Percentiles rank a stretch among this genome's conserved stretches.
phyloP scores from a whole-genome alignment of 2,888 invertebrate species.

The Xestobium rufovillosum region DNA sequence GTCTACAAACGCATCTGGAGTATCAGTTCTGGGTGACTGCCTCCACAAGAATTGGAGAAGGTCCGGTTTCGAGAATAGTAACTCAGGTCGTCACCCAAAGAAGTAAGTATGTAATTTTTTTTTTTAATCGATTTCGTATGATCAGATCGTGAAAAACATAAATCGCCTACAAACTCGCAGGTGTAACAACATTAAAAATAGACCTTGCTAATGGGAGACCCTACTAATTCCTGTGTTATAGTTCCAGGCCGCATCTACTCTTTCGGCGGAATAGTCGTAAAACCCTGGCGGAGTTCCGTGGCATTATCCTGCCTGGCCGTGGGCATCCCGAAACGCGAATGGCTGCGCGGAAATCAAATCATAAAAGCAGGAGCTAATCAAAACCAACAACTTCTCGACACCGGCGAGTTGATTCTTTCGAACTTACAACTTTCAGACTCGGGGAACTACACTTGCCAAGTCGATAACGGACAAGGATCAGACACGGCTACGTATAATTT shows the following conservation, averaged over 20 bases:
- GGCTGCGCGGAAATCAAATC: constrained; percentile 54
- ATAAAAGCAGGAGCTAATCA: constrained; percentile 51
- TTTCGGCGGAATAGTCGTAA: constrained; percentile 58
- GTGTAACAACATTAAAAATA: background rate
- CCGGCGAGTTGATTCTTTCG: constrained; percentile 57
- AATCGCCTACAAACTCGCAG: background rate
- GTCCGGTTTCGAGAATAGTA: constrained; percentile 61
- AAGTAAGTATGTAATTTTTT: constrained; percentile 34
- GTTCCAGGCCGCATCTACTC: constrained; percentile 64
- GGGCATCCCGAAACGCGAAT: constrained; percentile 58
- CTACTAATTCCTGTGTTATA: no score
- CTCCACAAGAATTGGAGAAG: constrained; percentile 69
- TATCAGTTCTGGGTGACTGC: constrained; percentile 77
- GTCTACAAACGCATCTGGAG: constrained; percentile 60
- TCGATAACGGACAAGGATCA: constrained; percentile 60
- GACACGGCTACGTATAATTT: constrained; percentile 58
- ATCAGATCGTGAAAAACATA: background rate
- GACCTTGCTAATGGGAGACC: no score
- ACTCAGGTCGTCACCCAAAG: constrained; percentile 59
- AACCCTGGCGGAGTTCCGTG: constrained; percentile 60
- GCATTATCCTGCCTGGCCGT: constrained; percentile 58
- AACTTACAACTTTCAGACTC: constrained; percentile 57
- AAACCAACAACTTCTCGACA: constrained; percentile 55
- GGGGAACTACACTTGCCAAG: constrained; percentile 65
- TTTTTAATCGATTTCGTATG: no score